Percentiles rank a stretch among this genome's conserved stretches.
phyloP scores from a whole-genome alignment of 2,797 vertebrate genomes.

The Argentina silus region DNA sequence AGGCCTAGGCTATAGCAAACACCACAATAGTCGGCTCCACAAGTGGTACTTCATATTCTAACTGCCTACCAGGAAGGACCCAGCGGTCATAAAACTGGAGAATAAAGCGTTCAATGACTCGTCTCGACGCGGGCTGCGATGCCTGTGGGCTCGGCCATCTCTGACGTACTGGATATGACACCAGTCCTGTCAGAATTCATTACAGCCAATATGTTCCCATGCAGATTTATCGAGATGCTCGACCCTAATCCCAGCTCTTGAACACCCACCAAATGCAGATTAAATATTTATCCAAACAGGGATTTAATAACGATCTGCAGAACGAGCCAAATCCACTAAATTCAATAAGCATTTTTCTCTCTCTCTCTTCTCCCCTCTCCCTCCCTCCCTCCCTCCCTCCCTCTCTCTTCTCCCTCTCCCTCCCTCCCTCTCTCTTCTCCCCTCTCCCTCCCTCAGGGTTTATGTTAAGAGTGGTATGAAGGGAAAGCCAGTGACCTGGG shows the following conservation, averaged over 20 bases:
- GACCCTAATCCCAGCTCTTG: constrained; percentile 50
- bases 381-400: too few species aligned
- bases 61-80: too few species aligned
- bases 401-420: too few species aligned
- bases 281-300: constrained; percentile 47
- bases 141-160: constrained; percentile 49
- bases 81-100: too few species aligned
- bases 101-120: too few species aligned
- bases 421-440: too few species aligned
- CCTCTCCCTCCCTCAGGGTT: not conserved
- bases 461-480: not conserved
- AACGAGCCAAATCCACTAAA: constrained; percentile 25
- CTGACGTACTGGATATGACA: constrained; percentile 51
- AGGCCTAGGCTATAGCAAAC: too few species aligned
- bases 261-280: constrained; percentile 43
- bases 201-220: constrained; percentile 52
- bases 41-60: too few species aligned
- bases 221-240: constrained; percentile 42
- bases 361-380: too few species aligned
- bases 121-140: constrained; percentile 28
- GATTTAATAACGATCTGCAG: constrained; percentile 40
- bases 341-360: not conserved
- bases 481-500: not conserved
- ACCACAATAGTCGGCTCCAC: too few species aligned
- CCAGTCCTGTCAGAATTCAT: constrained; percentile 46